Percentiles rank a stretch among this genome's conserved stretches.
Conservation (phyloP, 2,888 invertebrate species). For the Megalurothrips usitatus region DNA sequence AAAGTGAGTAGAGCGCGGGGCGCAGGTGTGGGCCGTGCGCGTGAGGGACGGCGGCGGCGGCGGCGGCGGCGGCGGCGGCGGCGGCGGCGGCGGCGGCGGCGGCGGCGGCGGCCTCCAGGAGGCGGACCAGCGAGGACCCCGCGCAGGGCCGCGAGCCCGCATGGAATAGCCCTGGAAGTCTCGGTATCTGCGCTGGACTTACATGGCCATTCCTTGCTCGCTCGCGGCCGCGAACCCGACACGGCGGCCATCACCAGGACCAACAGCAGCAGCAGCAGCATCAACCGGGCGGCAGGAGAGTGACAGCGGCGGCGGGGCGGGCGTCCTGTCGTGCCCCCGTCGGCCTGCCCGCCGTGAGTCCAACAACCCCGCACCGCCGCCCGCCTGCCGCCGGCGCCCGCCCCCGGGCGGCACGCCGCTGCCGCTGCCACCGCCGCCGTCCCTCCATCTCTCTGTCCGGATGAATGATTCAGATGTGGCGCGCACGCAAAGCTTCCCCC, state of each 20-base stretch:
- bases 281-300: too few relatives aligned
- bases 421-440: neutral
- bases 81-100: conserved; percentile 48
- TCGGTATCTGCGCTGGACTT: neutral
- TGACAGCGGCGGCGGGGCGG: neutral
- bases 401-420: neutral
- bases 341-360: too few relatives aligned
- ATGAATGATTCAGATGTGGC: too few relatives aligned
- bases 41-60: conserved; percentile 49
- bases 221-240: neutral
- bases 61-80: conserved; percentile 42
- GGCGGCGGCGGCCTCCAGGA: too few relatives aligned
- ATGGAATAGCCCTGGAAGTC: conserved; percentile 26
- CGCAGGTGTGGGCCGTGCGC: conserved; percentile 32
- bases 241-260: neutral
- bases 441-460: neutral
- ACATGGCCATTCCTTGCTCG: conserved; percentile 5
- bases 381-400: neutral
- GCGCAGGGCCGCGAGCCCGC: neutral
- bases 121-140: neutral
- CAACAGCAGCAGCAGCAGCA: too few relatives aligned
- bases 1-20: conserved; percentile 58
- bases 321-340: neutral
- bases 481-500: too few relatives aligned
- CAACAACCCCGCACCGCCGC: neutral